Evolutionary conservation across 2,797 vertebrate genomes (phyloP).

Genomic region (Emys orbicularis): DNA sequence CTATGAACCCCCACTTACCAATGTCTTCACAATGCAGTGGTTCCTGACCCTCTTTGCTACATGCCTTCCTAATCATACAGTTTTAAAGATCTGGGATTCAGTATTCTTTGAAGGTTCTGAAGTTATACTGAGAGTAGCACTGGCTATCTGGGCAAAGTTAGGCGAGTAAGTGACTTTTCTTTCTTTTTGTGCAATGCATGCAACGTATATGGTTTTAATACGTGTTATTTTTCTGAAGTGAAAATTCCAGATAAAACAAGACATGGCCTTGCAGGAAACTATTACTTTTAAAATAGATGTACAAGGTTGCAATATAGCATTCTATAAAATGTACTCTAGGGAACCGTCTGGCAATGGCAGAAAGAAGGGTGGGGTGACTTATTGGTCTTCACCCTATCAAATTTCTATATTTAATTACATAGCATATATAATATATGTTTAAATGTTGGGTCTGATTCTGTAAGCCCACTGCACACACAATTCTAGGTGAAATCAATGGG

Average conservation of each 20-base stretch:
- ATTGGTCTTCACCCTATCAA: background rate
- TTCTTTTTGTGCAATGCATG: background rate
- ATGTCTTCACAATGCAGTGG: slow-evolving; percentile 99
- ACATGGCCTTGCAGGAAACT: background rate
- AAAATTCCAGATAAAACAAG: background rate
- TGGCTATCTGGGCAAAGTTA: slow-evolving; percentile 96
- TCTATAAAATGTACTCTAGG: rapidly evolving
- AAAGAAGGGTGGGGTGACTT: background rate
- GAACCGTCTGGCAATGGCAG: rapidly evolving
- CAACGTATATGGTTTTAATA: background rate
- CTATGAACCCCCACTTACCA: slow-evolving; percentile 97
- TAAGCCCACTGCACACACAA: no score
- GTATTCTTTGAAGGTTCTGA: slow-evolving; percentile 99
- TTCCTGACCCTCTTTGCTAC: slow-evolving; percentile 99
- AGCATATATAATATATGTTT: background rate
- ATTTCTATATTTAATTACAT: background rate
- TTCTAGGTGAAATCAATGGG: no score
- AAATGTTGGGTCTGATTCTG: background rate
- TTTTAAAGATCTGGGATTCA: slow-evolving; percentile 99
- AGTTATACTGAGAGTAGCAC: slow-evolving; percentile 93
- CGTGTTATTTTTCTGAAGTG: background rate
- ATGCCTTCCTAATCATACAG: slow-evolving; percentile 94
- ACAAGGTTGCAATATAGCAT: background rate
- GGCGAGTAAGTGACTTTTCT: slow-evolving; percentile 90
- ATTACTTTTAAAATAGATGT: background rate